Conservation (phyloP, 1,140 invertebrate species). For the Drosophila mayri region DNA sequence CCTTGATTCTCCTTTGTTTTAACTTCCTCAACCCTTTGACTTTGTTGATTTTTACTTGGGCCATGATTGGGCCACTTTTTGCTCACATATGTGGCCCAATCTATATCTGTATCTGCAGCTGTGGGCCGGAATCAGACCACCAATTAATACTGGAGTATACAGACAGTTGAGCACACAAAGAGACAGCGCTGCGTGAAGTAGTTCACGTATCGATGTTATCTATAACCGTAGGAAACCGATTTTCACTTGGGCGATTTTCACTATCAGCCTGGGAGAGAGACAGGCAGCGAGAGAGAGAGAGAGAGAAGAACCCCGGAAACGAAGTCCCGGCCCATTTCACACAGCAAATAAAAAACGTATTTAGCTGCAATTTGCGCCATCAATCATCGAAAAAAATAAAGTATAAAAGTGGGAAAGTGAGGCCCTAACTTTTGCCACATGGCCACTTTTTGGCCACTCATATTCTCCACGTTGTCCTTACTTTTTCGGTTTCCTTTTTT, state of each 20-base stretch:
- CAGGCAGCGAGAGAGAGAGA: not conserved
- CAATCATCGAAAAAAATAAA: constrained; percentile 53
- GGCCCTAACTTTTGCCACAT: constrained; percentile 71
- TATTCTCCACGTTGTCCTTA: constrained; percentile 40
- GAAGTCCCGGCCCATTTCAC: constrained; percentile 40
- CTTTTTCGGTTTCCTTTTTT: constrained; percentile 17
- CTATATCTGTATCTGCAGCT: constrained; percentile 24
- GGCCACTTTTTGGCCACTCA: constrained; percentile 69
- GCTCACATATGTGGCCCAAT: constrained; percentile 28
- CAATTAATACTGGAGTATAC: constrained; percentile 33
- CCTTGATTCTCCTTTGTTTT: not conserved
- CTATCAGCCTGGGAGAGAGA: constrained; percentile 12
- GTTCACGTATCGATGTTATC: constrained; percentile 50
- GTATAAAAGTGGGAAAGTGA: constrained; percentile 3
- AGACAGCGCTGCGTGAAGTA: constrained; percentile 38
- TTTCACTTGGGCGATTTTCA: constrained; percentile 34
- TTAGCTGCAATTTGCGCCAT: constrained; percentile 81
- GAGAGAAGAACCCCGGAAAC: constrained; percentile 54
- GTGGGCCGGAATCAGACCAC: constrained; percentile 13
- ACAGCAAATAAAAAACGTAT: constrained; percentile 80
- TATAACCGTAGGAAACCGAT: constrained; percentile 7
- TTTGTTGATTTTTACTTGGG: not conserved
- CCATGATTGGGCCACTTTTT: constrained; percentile 29
- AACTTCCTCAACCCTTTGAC: not conserved
- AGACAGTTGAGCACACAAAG: constrained; percentile 29